These are phyloP conservation scores for Rhadinocentrus ornatus DNA, from an alignment of 2,797 vertebrate species.

Conservation along the genomic window DNA sequence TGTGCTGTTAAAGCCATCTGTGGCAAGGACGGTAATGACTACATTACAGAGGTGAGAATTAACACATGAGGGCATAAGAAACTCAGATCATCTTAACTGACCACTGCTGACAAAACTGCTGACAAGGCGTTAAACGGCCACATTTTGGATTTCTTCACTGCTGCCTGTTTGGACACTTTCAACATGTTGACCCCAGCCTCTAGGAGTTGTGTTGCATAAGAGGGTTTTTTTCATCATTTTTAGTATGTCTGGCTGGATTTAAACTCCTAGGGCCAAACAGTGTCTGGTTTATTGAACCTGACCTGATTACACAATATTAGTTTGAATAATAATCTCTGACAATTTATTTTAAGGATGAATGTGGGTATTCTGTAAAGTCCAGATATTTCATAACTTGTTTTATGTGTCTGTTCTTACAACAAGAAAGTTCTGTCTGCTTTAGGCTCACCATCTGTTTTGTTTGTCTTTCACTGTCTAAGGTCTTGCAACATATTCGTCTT, in stretches of 20 bases:
- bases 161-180: slow-evolving; percentile 15
- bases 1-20: slow-evolving; percentile 98
- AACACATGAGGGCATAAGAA: neutral
- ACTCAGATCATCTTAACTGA: neutral
- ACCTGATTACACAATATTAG: slow-evolving; percentile 46
- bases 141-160: slow-evolving; percentile 14
- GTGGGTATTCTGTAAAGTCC: neutral
- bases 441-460: neutral
- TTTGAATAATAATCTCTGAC: slow-evolving; percentile 23
- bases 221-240: slow-evolving; percentile 42
- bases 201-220: slow-evolving; percentile 28
- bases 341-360: neutral
- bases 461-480: neutral
- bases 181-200: slow-evolving; percentile 15
- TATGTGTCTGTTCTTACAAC: slow-evolving; percentile 3
- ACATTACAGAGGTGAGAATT: slow-evolving; percentile 96
- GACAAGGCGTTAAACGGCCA: neutral
- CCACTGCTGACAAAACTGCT: neutral
- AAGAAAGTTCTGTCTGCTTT: slow-evolving; percentile 9
- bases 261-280: slow-evolving; percentile 20
- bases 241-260: slow-evolving; percentile 55
- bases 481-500: neutral
- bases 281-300: slow-evolving; percentile 39
- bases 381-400: slow-evolving; percentile 5
- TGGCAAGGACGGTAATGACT: slow-evolving; percentile 98